Conservation (phyloP, 2,888 invertebrate species). For the Thecocarcelia acutangulata region DNA sequence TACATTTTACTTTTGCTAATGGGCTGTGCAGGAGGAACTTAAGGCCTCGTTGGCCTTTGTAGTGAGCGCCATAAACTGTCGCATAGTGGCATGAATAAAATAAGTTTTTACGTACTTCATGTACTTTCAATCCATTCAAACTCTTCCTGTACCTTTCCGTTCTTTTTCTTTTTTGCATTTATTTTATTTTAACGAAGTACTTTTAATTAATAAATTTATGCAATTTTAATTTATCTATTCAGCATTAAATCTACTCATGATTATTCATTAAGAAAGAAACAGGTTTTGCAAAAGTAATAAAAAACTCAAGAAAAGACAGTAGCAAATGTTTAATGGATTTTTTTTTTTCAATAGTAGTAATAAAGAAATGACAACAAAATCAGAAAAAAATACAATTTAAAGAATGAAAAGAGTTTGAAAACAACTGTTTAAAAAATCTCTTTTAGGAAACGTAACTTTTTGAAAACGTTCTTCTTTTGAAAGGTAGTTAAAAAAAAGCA, state of each 20-base stretch:
- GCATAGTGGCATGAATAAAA: too few species aligned
- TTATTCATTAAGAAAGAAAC: background rate
- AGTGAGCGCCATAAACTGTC: too few species aligned
- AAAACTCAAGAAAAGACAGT: background rate
- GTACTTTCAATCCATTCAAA: background rate
- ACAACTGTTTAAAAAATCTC: too few species aligned
- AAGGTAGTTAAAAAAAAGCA: too few species aligned
- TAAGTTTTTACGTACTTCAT: background rate
- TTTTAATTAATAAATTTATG: conserved; percentile 35
- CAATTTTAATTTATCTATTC: conserved; percentile 27
- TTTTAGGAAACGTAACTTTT: too few species aligned
- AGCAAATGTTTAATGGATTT: background rate
- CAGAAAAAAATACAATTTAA: too few species aligned
- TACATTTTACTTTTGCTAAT: too few species aligned
- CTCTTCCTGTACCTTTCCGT: background rate
- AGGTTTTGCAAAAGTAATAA: background rate
- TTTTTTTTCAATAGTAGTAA: background rate
- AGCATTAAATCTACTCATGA: conserved; percentile 25
- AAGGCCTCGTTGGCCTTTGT: too few species aligned
- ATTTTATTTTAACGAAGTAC: background rate
- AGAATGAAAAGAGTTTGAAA: too few species aligned
- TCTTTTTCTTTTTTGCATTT: background rate
- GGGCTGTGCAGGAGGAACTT: too few species aligned
- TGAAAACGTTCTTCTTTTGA: too few species aligned
- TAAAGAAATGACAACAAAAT: background rate